A percentile compares a stretch with the other conserved stretches of the same genome.
Evolutionary conservation across 2,888 invertebrate genomes (phyloP).

Genomic region (Agapostemon virescens): DNA sequence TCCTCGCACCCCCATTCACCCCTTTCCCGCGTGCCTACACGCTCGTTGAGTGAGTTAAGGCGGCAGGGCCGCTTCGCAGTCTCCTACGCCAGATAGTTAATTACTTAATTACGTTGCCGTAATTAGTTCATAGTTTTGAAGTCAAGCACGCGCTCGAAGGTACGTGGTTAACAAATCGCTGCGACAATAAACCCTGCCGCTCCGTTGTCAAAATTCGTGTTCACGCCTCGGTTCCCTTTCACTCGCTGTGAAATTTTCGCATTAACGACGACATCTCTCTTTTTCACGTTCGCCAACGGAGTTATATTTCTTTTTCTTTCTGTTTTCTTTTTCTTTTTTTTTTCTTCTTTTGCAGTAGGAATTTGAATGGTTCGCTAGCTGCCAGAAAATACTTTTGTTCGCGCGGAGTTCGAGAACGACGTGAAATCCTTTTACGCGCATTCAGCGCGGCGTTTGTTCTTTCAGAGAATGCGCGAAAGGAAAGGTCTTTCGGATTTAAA

Average conservation of each 20-base stretch:
- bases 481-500: neutral
- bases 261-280: neutral
- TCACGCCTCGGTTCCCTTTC: neutral
- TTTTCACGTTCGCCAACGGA: neutral
- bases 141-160: slow-evolving; percentile 46
- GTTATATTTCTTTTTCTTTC: neutral
- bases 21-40: slow-evolving; percentile 15
- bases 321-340: too few relatives aligned
- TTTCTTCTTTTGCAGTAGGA: neutral
- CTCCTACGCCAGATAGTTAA: slow-evolving; percentile 70
- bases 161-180: slow-evolving; percentile 63
- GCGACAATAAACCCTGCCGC: slow-evolving; percentile 53
- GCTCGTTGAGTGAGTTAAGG: slow-evolving; percentile 55
- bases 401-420: neutral
- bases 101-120: slow-evolving; percentile 76
- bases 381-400: neutral
- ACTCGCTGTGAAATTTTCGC: neutral
- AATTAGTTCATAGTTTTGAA: slow-evolving; percentile 72
- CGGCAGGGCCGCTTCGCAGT: slow-evolving; percentile 56
- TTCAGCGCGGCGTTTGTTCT: neutral
- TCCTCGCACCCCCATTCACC: neutral
- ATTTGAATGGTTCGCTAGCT: neutral
- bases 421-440: slow-evolving; percentile 1
- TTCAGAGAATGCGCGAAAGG: neutral
- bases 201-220: slow-evolving; percentile 18